phyloP scores from a whole-genome alignment of 2,113 vertebrate species.

The Hymenochirus boettgeri region DNA sequence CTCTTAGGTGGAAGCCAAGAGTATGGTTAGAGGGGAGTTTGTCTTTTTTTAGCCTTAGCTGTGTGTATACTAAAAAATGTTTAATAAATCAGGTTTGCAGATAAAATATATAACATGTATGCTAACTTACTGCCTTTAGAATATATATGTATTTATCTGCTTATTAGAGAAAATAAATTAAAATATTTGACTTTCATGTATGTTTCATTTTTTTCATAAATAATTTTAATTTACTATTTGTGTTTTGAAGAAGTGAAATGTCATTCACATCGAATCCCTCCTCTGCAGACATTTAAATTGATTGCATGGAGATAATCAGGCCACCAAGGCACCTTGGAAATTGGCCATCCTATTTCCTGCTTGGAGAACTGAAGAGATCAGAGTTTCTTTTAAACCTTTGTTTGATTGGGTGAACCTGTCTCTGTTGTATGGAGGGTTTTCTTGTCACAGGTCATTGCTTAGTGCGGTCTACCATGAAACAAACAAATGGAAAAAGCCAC shows the following conservation, averaged over 20 bases:
- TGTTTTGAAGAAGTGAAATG: background rate
- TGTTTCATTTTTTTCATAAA: too few species aligned
- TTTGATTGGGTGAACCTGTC: constrained; percentile 94
- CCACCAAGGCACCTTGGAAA: constrained; percentile 66
- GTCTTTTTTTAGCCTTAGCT: too few species aligned
- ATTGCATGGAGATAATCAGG: constrained; percentile 56
- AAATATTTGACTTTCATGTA: too few species aligned
- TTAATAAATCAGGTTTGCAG: too few species aligned
- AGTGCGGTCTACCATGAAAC: constrained; percentile 94
- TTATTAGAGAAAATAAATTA: too few species aligned
- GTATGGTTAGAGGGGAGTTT: too few species aligned
- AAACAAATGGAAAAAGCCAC: constrained; percentile 99
- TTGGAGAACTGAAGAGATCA: constrained; percentile 79
- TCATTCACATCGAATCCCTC: background rate
- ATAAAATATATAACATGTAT: too few species aligned
- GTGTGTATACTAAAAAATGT: too few species aligned
- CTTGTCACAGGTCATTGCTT: constrained; percentile 93
- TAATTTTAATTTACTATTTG: background rate
- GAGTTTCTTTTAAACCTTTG: constrained; percentile 87
- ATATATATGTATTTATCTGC: too few species aligned
- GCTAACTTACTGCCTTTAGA: too few species aligned
- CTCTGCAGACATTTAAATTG: constrained; percentile 38
- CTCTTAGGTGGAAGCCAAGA: too few species aligned
- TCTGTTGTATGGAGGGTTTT: constrained; percentile 71
- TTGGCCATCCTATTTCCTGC: constrained; percentile 68